These are phyloP conservation scores for Parapsyche elsis DNA, from an alignment of 1,140 invertebrate genomes.

Conservation along the genomic window DNA sequence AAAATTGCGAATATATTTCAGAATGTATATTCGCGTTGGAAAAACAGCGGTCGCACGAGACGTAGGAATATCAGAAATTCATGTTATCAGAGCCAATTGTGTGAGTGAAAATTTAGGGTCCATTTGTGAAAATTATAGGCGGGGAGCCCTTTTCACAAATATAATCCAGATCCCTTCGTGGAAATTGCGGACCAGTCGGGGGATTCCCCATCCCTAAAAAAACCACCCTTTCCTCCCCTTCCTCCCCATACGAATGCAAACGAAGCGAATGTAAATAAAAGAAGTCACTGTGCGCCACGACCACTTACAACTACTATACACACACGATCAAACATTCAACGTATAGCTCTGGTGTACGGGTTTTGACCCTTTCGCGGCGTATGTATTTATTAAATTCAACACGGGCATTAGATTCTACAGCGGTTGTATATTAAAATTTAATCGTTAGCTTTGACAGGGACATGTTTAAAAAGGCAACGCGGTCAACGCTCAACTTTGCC, in stretches of 20 bases:
- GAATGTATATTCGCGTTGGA: not conserved
- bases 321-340: slow-evolving; percentile 11
- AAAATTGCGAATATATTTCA: not conserved
- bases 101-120: slow-evolving; percentile 42
- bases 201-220: too few relatives aligned
- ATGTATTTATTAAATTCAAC: not conserved
- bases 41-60: slow-evolving; percentile 17
- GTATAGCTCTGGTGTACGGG: not conserved
- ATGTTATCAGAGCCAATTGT: slow-evolving; percentile 38
- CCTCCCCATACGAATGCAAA: slow-evolving; percentile 16
- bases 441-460: too few relatives aligned
- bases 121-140: slow-evolving; percentile 40
- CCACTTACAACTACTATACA: not conserved
- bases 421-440: too few relatives aligned
- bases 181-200: slow-evolving; percentile 17
- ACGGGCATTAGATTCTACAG: not conserved
- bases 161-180: slow-evolving; percentile 37
- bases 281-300: slow-evolving; percentile 10
- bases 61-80: slow-evolving; percentile 33
- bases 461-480: too few relatives aligned
- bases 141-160: slow-evolving; percentile 34
- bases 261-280: slow-evolving; percentile 37
- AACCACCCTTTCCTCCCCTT: not conserved
- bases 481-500: too few relatives aligned
- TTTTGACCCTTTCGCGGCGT: not conserved